Conservation (phyloP, 1,140 invertebrate species). For the Drosophila fuyamai region DNA sequence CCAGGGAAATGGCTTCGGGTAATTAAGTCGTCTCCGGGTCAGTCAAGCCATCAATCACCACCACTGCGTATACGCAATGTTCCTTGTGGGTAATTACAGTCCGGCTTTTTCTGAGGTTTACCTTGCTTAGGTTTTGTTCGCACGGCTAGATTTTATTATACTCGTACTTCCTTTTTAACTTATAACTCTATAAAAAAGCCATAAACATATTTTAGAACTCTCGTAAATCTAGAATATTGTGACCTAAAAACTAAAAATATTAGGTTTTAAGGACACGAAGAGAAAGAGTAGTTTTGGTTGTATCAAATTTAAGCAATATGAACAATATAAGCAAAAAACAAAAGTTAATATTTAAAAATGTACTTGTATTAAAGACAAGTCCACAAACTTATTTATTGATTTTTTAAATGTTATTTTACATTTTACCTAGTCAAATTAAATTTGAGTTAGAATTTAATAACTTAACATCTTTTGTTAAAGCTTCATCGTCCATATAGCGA, state of each 20-base stretch:
- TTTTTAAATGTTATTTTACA: no score
- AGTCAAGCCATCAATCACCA: conserved; percentile 63
- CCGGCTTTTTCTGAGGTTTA: conserved; percentile 13
- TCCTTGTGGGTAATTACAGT: conserved; percentile 26
- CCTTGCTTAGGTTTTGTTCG: conserved; percentile 14
- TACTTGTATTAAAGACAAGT: no score
- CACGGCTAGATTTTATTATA: not conserved
- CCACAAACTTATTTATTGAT: no score
- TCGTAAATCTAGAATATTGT: not conserved
- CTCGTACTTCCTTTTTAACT: not conserved
- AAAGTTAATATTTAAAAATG: no score
- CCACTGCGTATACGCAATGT: conserved; percentile 37
- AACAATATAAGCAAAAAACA: no score
- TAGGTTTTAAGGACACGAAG: not conserved
- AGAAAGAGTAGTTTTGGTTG: no score
- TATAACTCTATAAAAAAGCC: conserved; percentile 2
- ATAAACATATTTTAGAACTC: not conserved
- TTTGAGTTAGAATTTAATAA: no score
- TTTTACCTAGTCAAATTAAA: no score
- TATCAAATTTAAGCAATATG: no score
- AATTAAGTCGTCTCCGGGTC: conserved; percentile 59
- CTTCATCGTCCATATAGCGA: no score
- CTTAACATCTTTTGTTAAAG: no score
- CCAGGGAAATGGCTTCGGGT: conserved; percentile 20
- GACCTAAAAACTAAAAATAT: not conserved